Percentiles rank a stretch among this genome's conserved stretches.
phyloP scores from a whole-genome alignment of 2,797 vertebrate species.

The Avahi laniger region DNA sequence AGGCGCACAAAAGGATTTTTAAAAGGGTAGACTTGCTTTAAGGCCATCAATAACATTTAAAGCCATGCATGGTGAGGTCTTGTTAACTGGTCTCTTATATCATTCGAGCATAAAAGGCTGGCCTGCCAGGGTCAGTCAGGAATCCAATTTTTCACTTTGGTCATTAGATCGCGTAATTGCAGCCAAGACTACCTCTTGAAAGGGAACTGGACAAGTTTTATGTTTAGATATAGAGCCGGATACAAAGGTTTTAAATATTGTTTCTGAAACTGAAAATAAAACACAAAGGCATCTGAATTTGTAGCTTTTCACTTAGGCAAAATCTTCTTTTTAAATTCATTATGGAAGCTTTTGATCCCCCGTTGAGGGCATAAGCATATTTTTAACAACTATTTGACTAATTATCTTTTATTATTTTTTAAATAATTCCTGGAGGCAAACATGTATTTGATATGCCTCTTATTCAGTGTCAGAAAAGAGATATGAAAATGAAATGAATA shows the following conservation, averaged over 20 bases:
- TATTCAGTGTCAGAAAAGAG: not conserved
- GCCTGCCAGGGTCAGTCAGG: not conserved
- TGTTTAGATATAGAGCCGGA: not conserved
- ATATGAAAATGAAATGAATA: not conserved
- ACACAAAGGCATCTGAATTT: not conserved
- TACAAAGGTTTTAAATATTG: not conserved
- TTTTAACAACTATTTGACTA: not conserved
- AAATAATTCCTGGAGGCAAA: not conserved
- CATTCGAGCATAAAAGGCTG: not conserved
- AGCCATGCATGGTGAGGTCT: not conserved
- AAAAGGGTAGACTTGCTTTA: not conserved
- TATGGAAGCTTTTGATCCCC: not conserved
- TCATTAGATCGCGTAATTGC: not conserved
- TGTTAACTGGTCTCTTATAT: not conserved
- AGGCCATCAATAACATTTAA: slow-evolving; percentile 33
- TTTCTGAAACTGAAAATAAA: not conserved
- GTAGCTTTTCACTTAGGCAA: not conserved
- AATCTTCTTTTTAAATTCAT: not conserved
- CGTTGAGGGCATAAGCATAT: not conserved
- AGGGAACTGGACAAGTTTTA: not conserved
- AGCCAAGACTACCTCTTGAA: not conserved
- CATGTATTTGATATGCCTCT: not conserved
- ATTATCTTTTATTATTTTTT: not conserved
- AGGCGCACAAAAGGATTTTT: not conserved
- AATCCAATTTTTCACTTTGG: slow-evolving; percentile 44